These are phyloP conservation scores for Piaya cayana DNA, from an alignment of 2,113 vertebrate species.

Conservation along the genomic window DNA sequence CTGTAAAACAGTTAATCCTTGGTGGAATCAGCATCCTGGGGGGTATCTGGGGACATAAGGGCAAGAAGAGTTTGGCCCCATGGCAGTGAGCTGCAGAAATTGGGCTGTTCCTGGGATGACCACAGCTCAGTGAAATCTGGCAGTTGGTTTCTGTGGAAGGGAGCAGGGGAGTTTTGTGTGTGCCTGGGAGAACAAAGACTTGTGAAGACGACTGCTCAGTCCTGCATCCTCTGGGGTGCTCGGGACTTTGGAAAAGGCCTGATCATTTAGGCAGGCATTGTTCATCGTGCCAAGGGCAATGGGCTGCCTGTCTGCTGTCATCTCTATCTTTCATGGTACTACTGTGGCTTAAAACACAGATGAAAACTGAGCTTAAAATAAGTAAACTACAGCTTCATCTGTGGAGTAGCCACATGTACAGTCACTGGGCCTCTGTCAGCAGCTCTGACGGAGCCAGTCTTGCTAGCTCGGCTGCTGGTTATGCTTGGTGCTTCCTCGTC, in stretches of 20 bases:
- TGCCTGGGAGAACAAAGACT: neutral
- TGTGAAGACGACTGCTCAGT: accelerated
- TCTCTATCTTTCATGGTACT: neutral
- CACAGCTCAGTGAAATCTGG: neutral
- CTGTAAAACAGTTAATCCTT: neutral
- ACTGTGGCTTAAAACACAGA: neutral
- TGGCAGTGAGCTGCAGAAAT: neutral
- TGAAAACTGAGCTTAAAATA: neutral
- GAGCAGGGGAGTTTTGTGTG: neutral
- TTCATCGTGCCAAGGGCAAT: accelerated
- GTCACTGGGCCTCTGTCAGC: neutral
- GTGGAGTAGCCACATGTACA: neutral
- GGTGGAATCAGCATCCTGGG: accelerated
- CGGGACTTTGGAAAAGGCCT: neutral
- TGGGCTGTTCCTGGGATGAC: neutral
- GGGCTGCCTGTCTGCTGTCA: neutral
- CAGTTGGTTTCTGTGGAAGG: neutral
- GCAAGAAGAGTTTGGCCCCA: neutral
- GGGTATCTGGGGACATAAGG: neutral
- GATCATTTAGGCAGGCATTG: neutral
- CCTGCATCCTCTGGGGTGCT: neutral
- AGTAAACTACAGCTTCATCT: neutral
- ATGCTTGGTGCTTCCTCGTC: neutral
- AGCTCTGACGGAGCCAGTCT: neutral
- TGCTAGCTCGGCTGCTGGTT: neutral